Conservation (phyloP, 1,140 invertebrate species). For the Diploscapter pachys region DNA sequence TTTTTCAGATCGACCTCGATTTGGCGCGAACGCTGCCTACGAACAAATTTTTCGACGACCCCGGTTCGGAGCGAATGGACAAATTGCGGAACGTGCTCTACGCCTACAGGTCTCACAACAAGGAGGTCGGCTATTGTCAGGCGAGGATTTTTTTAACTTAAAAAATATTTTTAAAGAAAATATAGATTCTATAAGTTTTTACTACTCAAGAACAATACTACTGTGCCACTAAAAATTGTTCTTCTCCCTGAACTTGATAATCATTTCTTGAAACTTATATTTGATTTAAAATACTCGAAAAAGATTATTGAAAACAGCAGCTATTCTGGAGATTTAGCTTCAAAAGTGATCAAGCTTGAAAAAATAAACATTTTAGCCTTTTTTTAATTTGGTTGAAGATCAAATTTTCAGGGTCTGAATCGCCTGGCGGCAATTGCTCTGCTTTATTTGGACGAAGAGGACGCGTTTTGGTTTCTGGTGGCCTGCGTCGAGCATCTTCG, state of each 20-base stretch:
- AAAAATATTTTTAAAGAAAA: neutral
- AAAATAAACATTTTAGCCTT: neutral
- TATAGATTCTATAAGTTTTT: neutral
- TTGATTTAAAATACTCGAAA: too few species aligned
- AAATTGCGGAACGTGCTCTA: conserved; percentile 35
- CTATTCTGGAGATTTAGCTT: too few species aligned
- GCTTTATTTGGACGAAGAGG: conserved; percentile 66
- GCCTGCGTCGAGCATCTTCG: conserved; percentile 65
- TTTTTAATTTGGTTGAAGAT: neutral
- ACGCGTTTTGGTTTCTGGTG: conserved; percentile 67
- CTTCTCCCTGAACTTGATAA: neutral
- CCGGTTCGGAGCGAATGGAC: conserved; percentile 34
- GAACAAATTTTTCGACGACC: conserved; percentile 40
- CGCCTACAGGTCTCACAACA: conserved; percentile 40
- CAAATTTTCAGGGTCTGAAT: conserved; percentile 63
- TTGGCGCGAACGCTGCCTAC: conserved; percentile 40
- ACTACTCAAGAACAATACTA: neutral
- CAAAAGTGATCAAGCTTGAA: too few species aligned
- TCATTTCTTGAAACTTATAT: neutral
- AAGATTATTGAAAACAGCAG: too few species aligned
- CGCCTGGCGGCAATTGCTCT: conserved; percentile 65
- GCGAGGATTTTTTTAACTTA: conserved; percentile 12
- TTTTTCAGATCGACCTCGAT: conserved; percentile 41
- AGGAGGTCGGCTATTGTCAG: conserved; percentile 40
- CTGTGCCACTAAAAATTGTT: neutral